Base-by-base conservation (phyloP, 2,113 vertebrate species). In the Coptodon rendalli region DNA sequence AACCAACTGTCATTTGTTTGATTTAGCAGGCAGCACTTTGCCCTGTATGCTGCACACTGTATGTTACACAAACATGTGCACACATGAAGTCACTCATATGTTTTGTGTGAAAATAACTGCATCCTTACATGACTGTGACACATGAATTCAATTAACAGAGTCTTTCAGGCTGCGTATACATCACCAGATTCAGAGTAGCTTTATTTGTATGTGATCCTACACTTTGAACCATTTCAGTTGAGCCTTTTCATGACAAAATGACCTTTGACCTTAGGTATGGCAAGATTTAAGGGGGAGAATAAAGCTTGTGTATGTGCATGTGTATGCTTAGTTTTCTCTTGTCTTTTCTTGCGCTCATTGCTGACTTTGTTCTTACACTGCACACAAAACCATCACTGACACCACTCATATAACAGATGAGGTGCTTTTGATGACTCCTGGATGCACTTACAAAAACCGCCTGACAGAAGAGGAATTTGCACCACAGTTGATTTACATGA, bases 1-100 rank as follows among this genome's bases (percentile, higher is more conserved):
- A 92, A 86, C 92, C 92, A 94, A 92, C 85, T 95, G 89, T 92
- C 84, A 80, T 87, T 83, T 53, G 6, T 84, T 86, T 52, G 34
- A 10, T 53, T 81, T 83, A 43, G 79, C 78, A 83, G 90, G 24
- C 40, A 59, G 76, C 2, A 2, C 16, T 29, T 3, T 13, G 78
- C 59, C 68, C 10, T 54, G 48, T 40, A 13, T 22, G 40, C 17
- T 19, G 17, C 40, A 85, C 4, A 29, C 61, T 50, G 53, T 12
- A 5, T 78, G 54, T 34, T 61, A 68, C 36, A 76, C 61, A 57
- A 78, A 78, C 63, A 91, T 40, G 17, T 83, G 83, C 45, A 17
- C n/a, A 40, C 14, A 76, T 45, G 57, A 16, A n/a, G n/a, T 71
- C 36, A 80, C 11, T 86, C 29, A 54, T 79, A 50, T 84, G 78